Base-by-base conservation (phyloP, 2,888 invertebrate genomes). In the Cyclophora albipunctata region DNA sequence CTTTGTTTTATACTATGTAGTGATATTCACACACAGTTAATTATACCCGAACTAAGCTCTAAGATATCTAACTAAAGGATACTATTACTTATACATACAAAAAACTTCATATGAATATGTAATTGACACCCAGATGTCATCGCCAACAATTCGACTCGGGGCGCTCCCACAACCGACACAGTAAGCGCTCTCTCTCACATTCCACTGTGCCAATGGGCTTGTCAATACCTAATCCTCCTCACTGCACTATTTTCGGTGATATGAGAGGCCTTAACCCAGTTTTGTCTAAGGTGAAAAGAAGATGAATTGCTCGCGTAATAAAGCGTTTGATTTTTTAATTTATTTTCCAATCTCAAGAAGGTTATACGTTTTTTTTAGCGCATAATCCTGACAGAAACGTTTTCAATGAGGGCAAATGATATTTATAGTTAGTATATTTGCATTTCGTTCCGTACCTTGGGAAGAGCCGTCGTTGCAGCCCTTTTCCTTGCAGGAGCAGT, bases 401-500 rank as follows among this genome's bases (percentile, higher is more conserved):
- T 20, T 20, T 20, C 20, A 20, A 20, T 20, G 2, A 20, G 20
- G 20, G 2, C 20, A 20, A 20, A 20, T 20, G 20, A 20, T 20
- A 20, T 20, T 20, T 20, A 20, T 20, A 20, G 20, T 20, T 20
- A 20, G 20, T 1, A 20, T 20, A 20, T 20, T 20, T 20, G 20
- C 2, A 20, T 20, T 41, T 41, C 5, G 41, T 47, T 41, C 34
- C 7, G 40, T 35, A 42, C n/a, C 86, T 75, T 73, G 72, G 34
- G 79, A 63, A n/a, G 78, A 67, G 55, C 81, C 81, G 54, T 84
- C 82, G 77, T 78, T 63, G 51, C 84, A 84, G 37, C 81, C 80
- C 42, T 79, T 80, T 4, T 84, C 85, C 52, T 83, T 83, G 66
- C 85, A 85, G 40, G 78, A 61, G 55, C 86, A 85, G 56, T 67